A percentile compares a stretch with the other conserved stretches of the same genome.
These are phyloP conservation scores for Brevimyrus niger DNA, from an alignment of 2,113 vertebrate species.

Conservation along the genomic window DNA sequence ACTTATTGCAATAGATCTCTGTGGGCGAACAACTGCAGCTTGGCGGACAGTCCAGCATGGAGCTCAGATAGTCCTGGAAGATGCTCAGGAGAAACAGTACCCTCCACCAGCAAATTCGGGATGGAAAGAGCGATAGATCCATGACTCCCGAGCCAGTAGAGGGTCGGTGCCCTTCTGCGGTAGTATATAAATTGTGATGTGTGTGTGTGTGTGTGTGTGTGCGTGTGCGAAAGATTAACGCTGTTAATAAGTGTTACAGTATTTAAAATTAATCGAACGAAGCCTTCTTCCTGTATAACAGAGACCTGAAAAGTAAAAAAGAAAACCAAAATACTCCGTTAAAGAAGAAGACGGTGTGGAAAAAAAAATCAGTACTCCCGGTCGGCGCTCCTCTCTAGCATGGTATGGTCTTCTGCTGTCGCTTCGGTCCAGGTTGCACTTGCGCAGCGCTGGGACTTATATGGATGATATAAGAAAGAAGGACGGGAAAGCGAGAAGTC, in stretches of 20 bases:
- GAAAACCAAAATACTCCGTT: conserved; percentile 45
- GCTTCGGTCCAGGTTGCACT: conserved; percentile 38
- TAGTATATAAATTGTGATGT: conserved; percentile 17
- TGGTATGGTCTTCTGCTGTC: conserved; percentile 43
- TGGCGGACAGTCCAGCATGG: conserved; percentile 75
- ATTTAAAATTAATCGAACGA: conserved; percentile 46
- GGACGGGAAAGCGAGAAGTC: conserved; percentile 58
- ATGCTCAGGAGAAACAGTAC: conserved; percentile 72
- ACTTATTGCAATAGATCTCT: conserved; percentile 78
- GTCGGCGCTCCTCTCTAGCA: conserved; percentile 48
- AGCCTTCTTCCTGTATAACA: conserved; percentile 55
- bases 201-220: conserved; percentile 22
- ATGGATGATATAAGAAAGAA: conserved; percentile 65
- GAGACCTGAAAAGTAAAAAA: conserved; percentile 31
- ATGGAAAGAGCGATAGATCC: conserved; percentile 75
- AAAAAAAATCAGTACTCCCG: conserved; percentile 33
- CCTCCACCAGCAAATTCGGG: conserved; percentile 75
- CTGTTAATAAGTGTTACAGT: conserved; percentile 44
- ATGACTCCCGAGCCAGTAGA: conserved; percentile 56
- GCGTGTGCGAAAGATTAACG: conserved; percentile 36
- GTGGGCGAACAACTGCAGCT: conserved; percentile 80
- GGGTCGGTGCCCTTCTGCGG: conserved; percentile 41
- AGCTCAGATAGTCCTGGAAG: conserved; percentile 74
- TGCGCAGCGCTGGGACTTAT: conserved; percentile 60
- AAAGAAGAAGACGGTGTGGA: conserved; percentile 37